phyloP scores from a whole-genome alignment of 2,797 vertebrate species.

The Myoxocephalus aenaeus region DNA sequence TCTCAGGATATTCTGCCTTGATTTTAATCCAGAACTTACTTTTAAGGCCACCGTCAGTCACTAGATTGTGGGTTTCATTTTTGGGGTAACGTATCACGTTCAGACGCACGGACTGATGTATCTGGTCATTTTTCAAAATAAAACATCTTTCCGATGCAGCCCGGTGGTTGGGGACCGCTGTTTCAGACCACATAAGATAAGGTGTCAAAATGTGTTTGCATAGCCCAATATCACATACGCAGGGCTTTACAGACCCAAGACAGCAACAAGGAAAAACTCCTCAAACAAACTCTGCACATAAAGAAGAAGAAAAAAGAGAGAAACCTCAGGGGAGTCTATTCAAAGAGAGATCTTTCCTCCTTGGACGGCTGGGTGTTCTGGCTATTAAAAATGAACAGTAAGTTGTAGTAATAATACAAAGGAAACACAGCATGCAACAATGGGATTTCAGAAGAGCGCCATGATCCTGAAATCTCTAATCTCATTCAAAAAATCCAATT shows the following conservation, averaged over 20 bases:
- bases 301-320: not conserved
- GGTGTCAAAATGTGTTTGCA: conserved; percentile 4
- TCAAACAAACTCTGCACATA: conserved; percentile 38
- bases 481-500: not conserved
- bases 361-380: conserved; percentile 25
- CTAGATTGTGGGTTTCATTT: too few species aligned
- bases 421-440: not conserved
- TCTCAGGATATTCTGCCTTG: too few species aligned
- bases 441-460: not conserved
- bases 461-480: not conserved
- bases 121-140: too few species aligned
- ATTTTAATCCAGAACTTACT: too few species aligned
- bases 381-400: conserved; percentile 15
- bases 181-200: not conserved
- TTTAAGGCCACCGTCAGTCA: too few species aligned
- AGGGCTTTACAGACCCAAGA: conserved; percentile 14
- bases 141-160: too few species aligned
- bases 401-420: not conserved
- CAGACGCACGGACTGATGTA: too few species aligned
- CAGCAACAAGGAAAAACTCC: conserved; percentile 22
- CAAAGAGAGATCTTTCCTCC: conserved; percentile 30
- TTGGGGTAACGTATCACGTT: too few species aligned
- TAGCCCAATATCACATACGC: not conserved
- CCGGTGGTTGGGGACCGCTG: too few species aligned
- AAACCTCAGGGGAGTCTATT: conserved; percentile 40